These are phyloP conservation scores for Anhinga rufa DNA, from an alignment of 2,113 vertebrate species.

Conservation along the genomic window DNA sequence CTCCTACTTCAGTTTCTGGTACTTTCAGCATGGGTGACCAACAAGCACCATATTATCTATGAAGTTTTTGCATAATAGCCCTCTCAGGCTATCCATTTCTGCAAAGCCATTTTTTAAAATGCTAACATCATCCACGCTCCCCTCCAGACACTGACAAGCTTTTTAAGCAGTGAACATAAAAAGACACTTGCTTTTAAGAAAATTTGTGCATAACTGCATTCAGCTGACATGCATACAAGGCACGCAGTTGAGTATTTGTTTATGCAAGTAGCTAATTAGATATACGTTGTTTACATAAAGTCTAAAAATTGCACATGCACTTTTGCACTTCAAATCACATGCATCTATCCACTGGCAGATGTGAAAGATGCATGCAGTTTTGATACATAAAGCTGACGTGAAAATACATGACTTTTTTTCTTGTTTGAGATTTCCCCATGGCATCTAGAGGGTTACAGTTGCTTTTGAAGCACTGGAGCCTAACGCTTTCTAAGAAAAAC, in stretches of 20 bases:
- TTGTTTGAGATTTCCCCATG: not conserved
- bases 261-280: not conserved
- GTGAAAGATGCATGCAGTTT: not conserved
- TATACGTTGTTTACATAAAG: not conserved
- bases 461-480: not conserved
- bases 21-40: constrained; percentile 18
- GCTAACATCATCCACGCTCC: not conserved
- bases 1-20: not conserved
- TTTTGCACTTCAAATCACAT: not conserved
- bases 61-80: not conserved
- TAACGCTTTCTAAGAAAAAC: not conserved
- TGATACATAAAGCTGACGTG: not conserved
- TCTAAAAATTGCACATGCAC: not conserved
- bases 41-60: constrained; percentile 18
- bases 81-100: not conserved
- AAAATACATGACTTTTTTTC: not conserved
- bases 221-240: not conserved
- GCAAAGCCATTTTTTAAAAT: not conserved
- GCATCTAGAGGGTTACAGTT: not conserved
- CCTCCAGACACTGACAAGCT: not conserved
- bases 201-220: not conserved
- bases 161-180: not conserved
- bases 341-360: not conserved
- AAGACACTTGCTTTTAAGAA: not conserved
- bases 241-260: constrained; percentile 9